These are phyloP conservation scores for Scaptodrosophila lebanonensis DNA, from an alignment of 1,140 invertebrate genomes.

Conservation along the genomic window DNA sequence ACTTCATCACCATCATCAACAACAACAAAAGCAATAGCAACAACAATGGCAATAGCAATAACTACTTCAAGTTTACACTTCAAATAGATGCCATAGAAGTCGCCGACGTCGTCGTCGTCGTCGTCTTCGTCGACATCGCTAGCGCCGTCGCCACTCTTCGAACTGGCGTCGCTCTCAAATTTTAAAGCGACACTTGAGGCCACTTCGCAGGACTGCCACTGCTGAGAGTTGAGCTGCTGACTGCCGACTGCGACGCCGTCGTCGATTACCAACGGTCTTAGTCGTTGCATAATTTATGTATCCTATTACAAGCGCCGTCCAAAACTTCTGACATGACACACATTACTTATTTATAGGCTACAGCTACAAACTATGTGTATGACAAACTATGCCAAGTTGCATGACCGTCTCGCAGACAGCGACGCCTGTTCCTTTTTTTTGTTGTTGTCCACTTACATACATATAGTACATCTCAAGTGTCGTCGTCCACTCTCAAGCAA, in stretches of 20 bases:
- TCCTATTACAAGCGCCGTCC: conserved; percentile 35
- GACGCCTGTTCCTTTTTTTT: conserved; percentile 28
- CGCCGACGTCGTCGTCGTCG: conserved; percentile 4
- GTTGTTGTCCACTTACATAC: conserved; percentile 32
- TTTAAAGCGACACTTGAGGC: conserved; percentile 29
- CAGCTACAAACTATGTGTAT: no score
- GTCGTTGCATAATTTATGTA: conserved; percentile 9
- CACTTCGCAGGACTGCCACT: neutral
- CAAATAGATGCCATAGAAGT: no score
- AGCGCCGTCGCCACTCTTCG: conserved; percentile 10
- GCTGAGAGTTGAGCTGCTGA: no score
- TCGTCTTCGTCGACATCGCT: conserved; percentile 2
- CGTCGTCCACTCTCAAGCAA: conserved; percentile 11
- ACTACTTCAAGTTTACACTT: no score
- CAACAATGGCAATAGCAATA: no score
- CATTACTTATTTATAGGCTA: conserved; percentile 19
- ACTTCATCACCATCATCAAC: no score
- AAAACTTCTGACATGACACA: neutral
- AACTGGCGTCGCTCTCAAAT: conserved; percentile 22
- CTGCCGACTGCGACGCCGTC: no score
- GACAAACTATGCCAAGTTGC: conserved; percentile 13
- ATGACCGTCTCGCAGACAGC: conserved; percentile 2
- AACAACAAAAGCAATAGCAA: no score
- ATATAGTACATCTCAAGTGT: conserved; percentile 47
- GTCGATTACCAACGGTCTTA: conserved; percentile 6